Evolutionary conservation across 1,140 invertebrate genomes (phyloP), one percentile per base, ranked within the genome.

Genomic region (Oryctes rhinoceros): DNA sequence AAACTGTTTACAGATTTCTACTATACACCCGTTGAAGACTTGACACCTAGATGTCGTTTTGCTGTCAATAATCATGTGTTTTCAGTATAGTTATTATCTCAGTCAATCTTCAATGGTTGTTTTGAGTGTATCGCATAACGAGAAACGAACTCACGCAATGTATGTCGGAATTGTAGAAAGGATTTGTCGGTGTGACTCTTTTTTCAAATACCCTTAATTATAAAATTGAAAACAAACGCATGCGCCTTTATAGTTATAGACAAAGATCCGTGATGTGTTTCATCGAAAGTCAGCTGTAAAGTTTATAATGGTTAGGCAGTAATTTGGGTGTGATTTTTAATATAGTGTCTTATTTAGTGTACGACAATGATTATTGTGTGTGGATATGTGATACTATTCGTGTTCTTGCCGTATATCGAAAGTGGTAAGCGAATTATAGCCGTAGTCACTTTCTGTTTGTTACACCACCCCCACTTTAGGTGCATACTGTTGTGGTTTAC

Each of bases 281-380:
- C 86, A 88, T 67, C 44, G 76, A 77, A 80, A 89, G 89, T 90
- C 89, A 90, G 89, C 89, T 90, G 89, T 89, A 89, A 86, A 84
- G 80, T 85, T 81, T 82, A 82, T 78, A 30, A 35, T 47, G n/a
- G 37, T 81, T 79, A 81, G 83, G 80, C 76, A 76, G 53, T 78
- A 76, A 83, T 82, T 81, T 83, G 83, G 78, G 81, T 79, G 79
- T 80, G 78, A 76, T 80, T 80, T 82, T 78, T 62, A 47, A 77
- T 78, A 76, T 76, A 75, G 80, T 82, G 81, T 79, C 78, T 82
- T 80, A 48, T 79, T 79, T 81, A 53, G 82, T 86, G 86, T 86
- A 86, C 86, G 86, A 90, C 88, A 89, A 90, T 90, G 90, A 89
- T 90, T 83, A 90, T 88, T 90, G 89, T 89, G 88, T 90, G 90